phyloP scores from a whole-genome alignment of 2,888 invertebrate genomes.

The Acleris laterana region DNA sequence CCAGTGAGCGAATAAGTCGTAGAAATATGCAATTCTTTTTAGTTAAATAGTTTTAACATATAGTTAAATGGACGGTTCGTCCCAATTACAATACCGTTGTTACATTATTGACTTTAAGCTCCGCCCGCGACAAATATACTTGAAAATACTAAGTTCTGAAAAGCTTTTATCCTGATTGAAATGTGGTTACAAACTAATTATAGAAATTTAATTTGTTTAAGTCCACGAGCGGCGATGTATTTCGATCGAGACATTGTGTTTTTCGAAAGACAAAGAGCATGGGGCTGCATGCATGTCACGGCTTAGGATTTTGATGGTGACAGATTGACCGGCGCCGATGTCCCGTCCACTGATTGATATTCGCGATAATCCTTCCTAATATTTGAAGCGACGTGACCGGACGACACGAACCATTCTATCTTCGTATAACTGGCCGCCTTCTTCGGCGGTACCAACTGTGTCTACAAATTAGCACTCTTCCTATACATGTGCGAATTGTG shows the following conservation, averaged over 20 bases:
- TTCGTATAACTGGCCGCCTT: conserved; percentile 28
- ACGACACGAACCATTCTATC: conserved; percentile 43
- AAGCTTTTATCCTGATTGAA: too few species aligned
- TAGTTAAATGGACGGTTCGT: too few species aligned
- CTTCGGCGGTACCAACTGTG: conserved; percentile 25
- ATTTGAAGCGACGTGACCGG: conserved; percentile 64
- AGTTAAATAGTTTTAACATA: too few species aligned
- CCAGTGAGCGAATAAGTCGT: background rate
- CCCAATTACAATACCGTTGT: too few species aligned
- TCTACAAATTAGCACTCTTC: conserved; percentile 35
- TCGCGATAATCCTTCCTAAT: conserved; percentile 61
- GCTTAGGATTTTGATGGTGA: conserved; percentile 19
- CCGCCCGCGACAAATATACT: too few species aligned
- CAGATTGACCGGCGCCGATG: conserved; percentile 47
- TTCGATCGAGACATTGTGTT: too few species aligned
- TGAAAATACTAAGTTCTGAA: too few species aligned
- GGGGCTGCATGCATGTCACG: background rate
- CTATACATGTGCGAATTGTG: conserved; percentile 31
- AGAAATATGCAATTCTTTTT: too few species aligned
- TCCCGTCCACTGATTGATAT: conserved; percentile 56
- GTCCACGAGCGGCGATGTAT: too few species aligned
- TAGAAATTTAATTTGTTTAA: too few species aligned
- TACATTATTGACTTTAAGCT: too few species aligned
- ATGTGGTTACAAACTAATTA: too few species aligned
- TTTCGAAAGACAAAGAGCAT: background rate